Conservation (phyloP, 2,888 invertebrate genomes). For the Notodonta dromedarius region DNA sequence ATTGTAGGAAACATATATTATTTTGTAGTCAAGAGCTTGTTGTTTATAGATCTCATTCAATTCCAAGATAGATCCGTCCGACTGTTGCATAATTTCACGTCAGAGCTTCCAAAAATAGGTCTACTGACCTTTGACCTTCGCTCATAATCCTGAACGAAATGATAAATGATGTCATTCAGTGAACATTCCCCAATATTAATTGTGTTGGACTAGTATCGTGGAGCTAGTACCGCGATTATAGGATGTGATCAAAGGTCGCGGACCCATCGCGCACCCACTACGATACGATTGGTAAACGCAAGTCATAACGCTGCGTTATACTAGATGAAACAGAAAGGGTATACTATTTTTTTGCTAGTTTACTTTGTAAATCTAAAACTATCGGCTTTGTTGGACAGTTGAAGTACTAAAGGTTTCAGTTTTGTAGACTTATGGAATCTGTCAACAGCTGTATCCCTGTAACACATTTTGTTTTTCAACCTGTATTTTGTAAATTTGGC, state of each 20-base stretch:
- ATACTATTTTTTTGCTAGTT: no score
- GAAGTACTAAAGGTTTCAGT: no score
- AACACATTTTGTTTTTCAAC: no score
- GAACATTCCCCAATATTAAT: slow-evolving; percentile 4
- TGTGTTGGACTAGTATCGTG: slow-evolving; percentile 4
- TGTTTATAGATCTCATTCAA: no score
- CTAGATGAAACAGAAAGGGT: no score
- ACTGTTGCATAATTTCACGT: neutral
- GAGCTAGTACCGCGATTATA: slow-evolving; percentile 2
- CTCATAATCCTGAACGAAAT: neutral
- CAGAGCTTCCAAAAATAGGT: neutral
- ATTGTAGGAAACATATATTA: no score
- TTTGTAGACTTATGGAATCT: no score
- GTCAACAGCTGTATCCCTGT: no score
- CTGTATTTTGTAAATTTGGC: no score
- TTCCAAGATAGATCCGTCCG: neutral
- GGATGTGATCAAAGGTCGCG: slow-evolving; percentile 4
- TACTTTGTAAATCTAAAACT: no score
- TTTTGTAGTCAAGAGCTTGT: no score
- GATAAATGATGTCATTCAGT: slow-evolving; percentile 1
- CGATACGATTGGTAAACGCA: slow-evolving; percentile 8
- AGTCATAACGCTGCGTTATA: slow-evolving; percentile 16
- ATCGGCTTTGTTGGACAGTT: no score
- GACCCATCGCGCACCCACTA: neutral
- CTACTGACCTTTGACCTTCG: neutral